Conservation (phyloP, 2,113 vertebrate genomes). For the Corvus hawaiiensis region DNA sequence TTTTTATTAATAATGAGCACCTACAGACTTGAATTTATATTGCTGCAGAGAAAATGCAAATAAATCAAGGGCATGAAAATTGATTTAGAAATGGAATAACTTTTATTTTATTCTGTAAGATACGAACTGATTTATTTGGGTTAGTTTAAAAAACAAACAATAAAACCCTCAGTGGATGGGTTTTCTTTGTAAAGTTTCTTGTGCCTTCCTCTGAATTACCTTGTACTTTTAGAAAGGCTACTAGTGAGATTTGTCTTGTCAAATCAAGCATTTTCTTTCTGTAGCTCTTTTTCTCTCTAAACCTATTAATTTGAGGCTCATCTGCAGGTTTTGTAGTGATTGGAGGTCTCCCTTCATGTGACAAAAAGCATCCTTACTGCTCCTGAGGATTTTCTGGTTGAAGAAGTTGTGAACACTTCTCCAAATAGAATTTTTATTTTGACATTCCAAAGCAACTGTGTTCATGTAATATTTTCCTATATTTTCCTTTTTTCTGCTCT, state of each 20-base stretch:
- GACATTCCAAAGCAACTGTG: not conserved
- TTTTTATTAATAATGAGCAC: not conserved
- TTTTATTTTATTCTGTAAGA: not conserved
- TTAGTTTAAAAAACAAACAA: not conserved
- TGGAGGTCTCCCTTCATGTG: not conserved
- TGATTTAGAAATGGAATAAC: not conserved
- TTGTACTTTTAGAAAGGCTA: not conserved
- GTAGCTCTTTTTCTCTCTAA: not conserved
- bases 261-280: not conserved
- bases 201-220: not conserved
- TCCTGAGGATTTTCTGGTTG: not conserved
- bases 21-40: not conserved
- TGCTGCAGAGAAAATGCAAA: not conserved
- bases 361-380: not conserved
- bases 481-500: slow-evolving; percentile 42
- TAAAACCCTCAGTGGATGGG: not conserved
- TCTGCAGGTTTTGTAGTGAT: not conserved
- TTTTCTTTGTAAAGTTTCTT: not conserved
- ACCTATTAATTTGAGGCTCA: not conserved
- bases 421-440: not conserved
- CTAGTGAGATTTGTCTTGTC: not conserved
- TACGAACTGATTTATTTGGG: not conserved
- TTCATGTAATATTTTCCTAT: not conserved
- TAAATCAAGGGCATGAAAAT: not conserved
- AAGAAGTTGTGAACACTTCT: not conserved